Evolutionary conservation across 2,113 vertebrate species (phyloP), one percentile per base, ranked within the genome.

Genomic region (Oceanites oceanicus): DNA sequence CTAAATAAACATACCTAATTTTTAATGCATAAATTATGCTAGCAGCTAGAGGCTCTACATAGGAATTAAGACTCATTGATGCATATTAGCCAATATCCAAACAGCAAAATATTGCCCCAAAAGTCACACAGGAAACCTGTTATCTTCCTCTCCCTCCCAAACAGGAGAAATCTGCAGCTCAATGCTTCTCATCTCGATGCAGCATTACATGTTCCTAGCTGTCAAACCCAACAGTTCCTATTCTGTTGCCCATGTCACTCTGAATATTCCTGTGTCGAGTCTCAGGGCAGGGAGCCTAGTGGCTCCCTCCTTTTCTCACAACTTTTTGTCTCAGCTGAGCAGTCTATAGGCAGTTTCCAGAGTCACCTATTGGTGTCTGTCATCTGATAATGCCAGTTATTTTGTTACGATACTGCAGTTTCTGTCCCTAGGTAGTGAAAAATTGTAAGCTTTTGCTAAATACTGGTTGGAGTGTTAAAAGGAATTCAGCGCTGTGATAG

Each of bases 131-230:
- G 18, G n/a, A 77, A 79, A 13, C 34, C n/a, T 81, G 5, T 16
- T 81, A 29, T 50, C 17, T 83, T 90, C 20, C n/a, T 79, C 23
- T 86, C 10, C 6, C 8, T 52, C 50, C 7, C 40, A 74, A 78
- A 45, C 5, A 81, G 38, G 29, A 86, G 11, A 61, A 88, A 82
- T 63, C 52, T 52, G 1, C 32, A 79, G 8, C 15, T 72, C 79
- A 49, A 65, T 1, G 4, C 17, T 55, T 67, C 50, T 84, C 7
- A 19, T 78, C 42, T 83, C 0, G 0, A 27, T 73, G 40, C 66
- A 86, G 9, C 15, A 25, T 26, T 10, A 8, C 2, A 0, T 78
- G 38, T 47, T 80, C 30, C 53, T 61, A 52, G 23, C 16, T 90
- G 74, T 73, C 53, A 83, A 92, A 79, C 2, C 2, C n/a, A 87